Evolutionary conservation across 1,140 invertebrate genomes (phyloP), one percentile per base, ranked within the genome.

Genomic region (Drosophila funebris): DNA sequence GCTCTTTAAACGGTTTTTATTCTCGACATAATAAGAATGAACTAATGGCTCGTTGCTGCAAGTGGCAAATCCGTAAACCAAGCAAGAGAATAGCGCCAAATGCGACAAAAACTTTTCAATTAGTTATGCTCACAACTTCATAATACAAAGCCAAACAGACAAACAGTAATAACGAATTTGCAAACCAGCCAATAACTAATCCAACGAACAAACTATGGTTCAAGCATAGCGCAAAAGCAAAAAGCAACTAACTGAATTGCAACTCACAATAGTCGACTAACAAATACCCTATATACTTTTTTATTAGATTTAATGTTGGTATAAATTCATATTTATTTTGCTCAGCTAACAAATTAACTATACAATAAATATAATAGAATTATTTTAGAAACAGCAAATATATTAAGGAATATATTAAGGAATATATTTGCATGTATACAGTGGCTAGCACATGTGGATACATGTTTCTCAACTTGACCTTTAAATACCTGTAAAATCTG

Each of bases 61-160:
- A 50, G 63, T 71, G 63, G 52, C 13, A 66, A 71, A 66, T 71
- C 52, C 52, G 33, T 24, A 33, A 50, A 46, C 60, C 60, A 57
- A 71, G 61, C 68, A 33, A 13, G 6, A 48, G 31, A n/a, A 37
- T 43, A 53, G 37, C 11, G 57, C 31, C 50, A 75, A 75, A 66
- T 60, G 52, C 48, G 68, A 70, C 56, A 76, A 78, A 76, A 83
- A 87, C 61, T 85, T 85, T 85, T 78, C 81, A 85, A 85, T 85
- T 85, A 85, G 81, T 87, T 81, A 75, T 87, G 78, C 78, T 82
- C 70, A 85, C 81, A 85, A 77, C 83, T 85, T 81, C 73, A 85
- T 85, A 81, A 81, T 78, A 74, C 31, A 43, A 48, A 50, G 82
- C 73, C 81, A 87, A 81, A 37, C 43, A 16, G 18, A 36, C 31